A percentile compares a stretch with the other conserved stretches of the same genome.
phyloP scores from a whole-genome alignment of 1,140 invertebrate species.

The Drosophila micromelanica region DNA sequence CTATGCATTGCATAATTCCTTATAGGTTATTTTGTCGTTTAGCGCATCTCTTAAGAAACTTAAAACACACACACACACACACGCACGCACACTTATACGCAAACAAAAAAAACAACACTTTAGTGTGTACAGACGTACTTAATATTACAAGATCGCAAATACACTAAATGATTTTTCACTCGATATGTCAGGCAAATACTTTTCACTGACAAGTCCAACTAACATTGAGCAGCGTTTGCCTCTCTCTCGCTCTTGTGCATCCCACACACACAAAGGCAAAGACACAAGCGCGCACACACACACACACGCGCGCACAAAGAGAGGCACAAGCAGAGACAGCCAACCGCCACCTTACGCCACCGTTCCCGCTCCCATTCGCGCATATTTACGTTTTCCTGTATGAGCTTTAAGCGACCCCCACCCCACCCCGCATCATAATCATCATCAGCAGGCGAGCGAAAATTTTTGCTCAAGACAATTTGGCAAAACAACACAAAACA shows the following conservation, averaged over 20 bases:
- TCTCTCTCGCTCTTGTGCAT: slow-evolving; percentile 1
- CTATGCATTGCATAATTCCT: slow-evolving; percentile 47
- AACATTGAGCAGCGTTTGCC: slow-evolving; percentile 20
- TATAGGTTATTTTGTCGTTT: slow-evolving; percentile 47
- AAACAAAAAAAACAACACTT: not conserved
- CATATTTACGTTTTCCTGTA: slow-evolving; percentile 39
- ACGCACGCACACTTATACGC: not conserved
- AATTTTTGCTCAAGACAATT: slow-evolving; percentile 46
- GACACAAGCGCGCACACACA: not conserved
- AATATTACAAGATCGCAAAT: slow-evolving; percentile 42
- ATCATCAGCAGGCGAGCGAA: slow-evolving; percentile 20
- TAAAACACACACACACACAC: slow-evolving; percentile 10
- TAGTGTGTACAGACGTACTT: slow-evolving; percentile 18
- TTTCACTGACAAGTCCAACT: slow-evolving; percentile 25
- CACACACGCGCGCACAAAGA: slow-evolving; percentile 13
- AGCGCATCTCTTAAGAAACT: slow-evolving; percentile 34
- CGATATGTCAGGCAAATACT: slow-evolving; percentile 16
- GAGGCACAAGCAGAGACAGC: slow-evolving; percentile 6
- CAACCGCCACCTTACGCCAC: not conserved
- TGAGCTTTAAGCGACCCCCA: slow-evolving; percentile 11
- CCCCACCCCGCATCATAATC: not conserved
- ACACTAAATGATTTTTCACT: slow-evolving; percentile 46
- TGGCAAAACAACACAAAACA: slow-evolving; percentile 72
- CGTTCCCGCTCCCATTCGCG: slow-evolving; percentile 12
- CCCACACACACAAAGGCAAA: not conserved